Conservation (phyloP, 2,888 invertebrate species). For the Melikaiella ostensackeni region DNA sequence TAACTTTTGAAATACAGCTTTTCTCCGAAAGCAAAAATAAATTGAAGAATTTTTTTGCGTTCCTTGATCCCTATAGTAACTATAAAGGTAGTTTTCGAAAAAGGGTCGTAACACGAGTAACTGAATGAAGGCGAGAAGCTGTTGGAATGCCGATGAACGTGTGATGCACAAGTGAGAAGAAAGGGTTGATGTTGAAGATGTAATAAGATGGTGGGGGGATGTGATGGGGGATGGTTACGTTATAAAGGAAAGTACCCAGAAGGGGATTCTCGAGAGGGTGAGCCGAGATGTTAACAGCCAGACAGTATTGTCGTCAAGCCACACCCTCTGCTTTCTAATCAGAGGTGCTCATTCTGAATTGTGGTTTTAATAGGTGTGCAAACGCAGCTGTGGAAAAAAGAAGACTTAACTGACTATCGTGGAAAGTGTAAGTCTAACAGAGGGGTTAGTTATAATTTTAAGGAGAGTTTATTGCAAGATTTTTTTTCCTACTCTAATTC, state of each 20-base stretch:
- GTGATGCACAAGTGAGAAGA: constrained; percentile 37
- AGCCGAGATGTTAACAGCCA: constrained; percentile 65
- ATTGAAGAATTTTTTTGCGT: neutral
- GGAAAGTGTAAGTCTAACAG: constrained; percentile 7
- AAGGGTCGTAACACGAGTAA: constrained; percentile 11
- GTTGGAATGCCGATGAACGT: constrained; percentile 12
- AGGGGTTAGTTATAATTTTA: constrained; percentile 1
- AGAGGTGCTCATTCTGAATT: constrained; percentile 55
- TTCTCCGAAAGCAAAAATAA: too few species aligned
- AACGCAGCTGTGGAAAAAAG: constrained; percentile 45
- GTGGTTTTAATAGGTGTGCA: constrained; percentile 45
- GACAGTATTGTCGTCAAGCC: constrained; percentile 63
- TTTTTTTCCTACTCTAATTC: too few species aligned
- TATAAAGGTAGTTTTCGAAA: neutral
- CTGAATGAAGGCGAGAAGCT: constrained; percentile 25
- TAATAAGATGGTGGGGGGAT: neutral
- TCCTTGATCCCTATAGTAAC: neutral
- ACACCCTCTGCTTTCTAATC: constrained; percentile 59
- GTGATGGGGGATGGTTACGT: constrained; percentile 43
- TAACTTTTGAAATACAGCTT: too few species aligned
- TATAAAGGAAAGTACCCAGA: constrained; percentile 62
- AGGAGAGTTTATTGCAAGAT: neutral
- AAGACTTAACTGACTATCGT: constrained; percentile 1
- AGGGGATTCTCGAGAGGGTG: constrained; percentile 59
- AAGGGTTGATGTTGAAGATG: constrained; percentile 40